Evolutionary conservation across 2,888 invertebrate species (phyloP), one percentile per base, ranked within the genome.

Genomic region (Scaptomyza caliginosa): DNA sequence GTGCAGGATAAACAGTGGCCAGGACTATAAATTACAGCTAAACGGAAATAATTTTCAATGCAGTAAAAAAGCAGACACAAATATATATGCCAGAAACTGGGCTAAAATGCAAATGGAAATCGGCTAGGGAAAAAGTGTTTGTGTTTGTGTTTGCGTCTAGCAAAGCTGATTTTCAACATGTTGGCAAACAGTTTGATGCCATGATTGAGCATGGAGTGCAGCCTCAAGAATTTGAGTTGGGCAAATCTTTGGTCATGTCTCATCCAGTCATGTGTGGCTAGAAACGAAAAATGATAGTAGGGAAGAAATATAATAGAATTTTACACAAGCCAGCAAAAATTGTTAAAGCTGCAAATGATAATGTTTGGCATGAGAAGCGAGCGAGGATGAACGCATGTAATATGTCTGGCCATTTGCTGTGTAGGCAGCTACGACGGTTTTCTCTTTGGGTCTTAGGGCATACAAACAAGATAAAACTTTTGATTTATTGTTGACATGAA

Each of bases 401-500:
- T 60, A 65, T 74, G 50, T 75, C 60, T 59, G 56, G 38, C 74
- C 59, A 68, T 74, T 72, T 59, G 36, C 36, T 42, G n/a, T n/a
- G n/a, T n/a, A n/a, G 50, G 32, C 8, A 24, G 56, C 39, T 30
- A n/a, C 0, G 13, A 23, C 30, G 6, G 19, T 24, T 54, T 6
- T 10, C 21, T 16, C 21, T 60, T 17, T 30, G 69, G 49, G 51
- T 56, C 51, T 57, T 58, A 17, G 60, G 55, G 45, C 55, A 43
- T 28, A 59, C 74, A 79, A 76, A 70, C 67, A 72, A 81, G 83
- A 83, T 83, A 83, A 83, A 84, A 74, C 79, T 86, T 83, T 85
- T 83, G 83, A 83, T 83, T 83, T 83, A 83, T 83, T 82, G 85
- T 74, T 83, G 85, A 86, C 83, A 87, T 67, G 77, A 58, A 74